phyloP scores from a whole-genome alignment of 92 coral and sea anemone genomes.

The Hydrozoanthus gracilis region DNA sequence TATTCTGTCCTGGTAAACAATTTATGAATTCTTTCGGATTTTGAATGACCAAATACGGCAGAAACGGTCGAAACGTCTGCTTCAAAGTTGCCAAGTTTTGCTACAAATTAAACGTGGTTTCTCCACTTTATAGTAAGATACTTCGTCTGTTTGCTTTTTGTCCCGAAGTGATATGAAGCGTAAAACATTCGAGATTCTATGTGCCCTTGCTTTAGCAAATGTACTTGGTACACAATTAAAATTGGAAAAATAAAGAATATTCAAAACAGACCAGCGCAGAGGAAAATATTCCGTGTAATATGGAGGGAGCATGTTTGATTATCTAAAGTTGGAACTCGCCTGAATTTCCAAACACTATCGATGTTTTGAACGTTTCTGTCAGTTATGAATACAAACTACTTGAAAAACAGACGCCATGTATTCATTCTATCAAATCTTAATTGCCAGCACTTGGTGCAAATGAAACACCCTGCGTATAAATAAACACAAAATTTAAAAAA shows the following conservation, averaged over 20 bases:
- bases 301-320: too few species aligned
- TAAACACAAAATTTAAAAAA: too few species aligned
- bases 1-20: slow-evolving; percentile 17
- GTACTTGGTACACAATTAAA: not conserved
- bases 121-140: too few species aligned
- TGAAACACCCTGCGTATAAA: too few species aligned
- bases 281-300: too few species aligned
- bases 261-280: not conserved
- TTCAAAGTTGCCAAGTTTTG: too few species aligned
- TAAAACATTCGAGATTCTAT: not conserved
- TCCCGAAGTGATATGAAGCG: not conserved
- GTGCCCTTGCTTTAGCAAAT: not conserved
- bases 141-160: not conserved
- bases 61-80: not conserved
- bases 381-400: slow-evolving; percentile 9
- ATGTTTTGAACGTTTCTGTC: not conserved
- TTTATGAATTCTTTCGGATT: slow-evolving; percentile 37
- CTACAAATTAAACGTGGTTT: too few species aligned
- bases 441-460: not conserved
- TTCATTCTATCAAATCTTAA: not conserved
- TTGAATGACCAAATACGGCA: slow-evolving; percentile 36
- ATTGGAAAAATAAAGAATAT: not conserved
- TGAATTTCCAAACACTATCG: not conserved
- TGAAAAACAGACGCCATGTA: not conserved
- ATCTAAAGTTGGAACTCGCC: not conserved